Percentiles rank a stretch among this genome's conserved stretches.
Conservation (phyloP, 1,140 invertebrate species). For the Batillaria attramentaria region DNA sequence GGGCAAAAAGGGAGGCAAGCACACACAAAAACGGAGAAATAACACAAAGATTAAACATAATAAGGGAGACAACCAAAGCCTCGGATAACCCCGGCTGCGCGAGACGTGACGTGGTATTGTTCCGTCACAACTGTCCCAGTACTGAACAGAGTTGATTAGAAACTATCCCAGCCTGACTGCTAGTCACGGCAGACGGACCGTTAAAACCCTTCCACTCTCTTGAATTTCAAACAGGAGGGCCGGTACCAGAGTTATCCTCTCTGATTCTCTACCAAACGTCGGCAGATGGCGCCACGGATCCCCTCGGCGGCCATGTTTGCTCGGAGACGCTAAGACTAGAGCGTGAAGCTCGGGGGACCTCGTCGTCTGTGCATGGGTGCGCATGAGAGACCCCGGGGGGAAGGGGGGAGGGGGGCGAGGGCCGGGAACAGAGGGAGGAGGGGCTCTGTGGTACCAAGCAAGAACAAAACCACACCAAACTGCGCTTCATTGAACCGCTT, state of each 20-base stretch:
- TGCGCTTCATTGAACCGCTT: not conserved
- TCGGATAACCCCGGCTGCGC: not conserved
- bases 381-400: conserved; percentile 3
- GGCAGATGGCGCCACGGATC: not conserved
- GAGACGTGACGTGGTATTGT: conserved; percentile 1
- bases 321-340: not conserved
- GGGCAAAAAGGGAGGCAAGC: not conserved
- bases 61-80: not conserved
- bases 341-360: not conserved
- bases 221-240: too few species aligned
- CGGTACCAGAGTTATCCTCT: not conserved
- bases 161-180: not conserved
- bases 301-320: not conserved
- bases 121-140: conserved; percentile 8
- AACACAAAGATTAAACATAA: conserved; percentile 1
- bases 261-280: too few species aligned
- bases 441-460: not conserved
- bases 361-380: conserved; percentile 7
- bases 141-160: not conserved
- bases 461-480: conserved; percentile 6
- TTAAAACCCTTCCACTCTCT: too few species aligned
- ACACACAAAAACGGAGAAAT: not conserved
- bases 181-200: not conserved
- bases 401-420: not conserved
- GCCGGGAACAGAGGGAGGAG: not conserved